phyloP scores from a whole-genome alignment of 1,140 invertebrate genomes.

The Brachystomella parvula region DNA sequence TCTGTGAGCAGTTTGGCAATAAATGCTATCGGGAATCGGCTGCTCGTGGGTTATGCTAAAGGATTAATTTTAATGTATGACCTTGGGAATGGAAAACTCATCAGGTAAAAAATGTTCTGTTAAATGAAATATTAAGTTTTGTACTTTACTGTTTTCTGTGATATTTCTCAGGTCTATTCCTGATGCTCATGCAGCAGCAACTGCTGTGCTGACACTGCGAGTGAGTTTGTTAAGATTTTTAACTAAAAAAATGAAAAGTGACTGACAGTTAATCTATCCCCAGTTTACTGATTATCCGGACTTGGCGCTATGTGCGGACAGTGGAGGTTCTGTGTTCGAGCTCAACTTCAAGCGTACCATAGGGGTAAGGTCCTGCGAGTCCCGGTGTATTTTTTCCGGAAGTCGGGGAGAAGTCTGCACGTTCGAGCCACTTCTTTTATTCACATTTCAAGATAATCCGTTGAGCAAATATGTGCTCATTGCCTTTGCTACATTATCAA shows the following conservation, averaged over 20 bases:
- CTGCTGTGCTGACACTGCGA: conserved; percentile 51
- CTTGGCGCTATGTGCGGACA: conserved; percentile 80
- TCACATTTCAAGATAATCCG: conserved; percentile 58
- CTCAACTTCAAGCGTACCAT: conserved; percentile 81
- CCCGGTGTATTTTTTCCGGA: conserved; percentile 83
- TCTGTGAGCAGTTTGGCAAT: conserved; percentile 76
- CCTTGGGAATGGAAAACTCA: conserved; percentile 53
- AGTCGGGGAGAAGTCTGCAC: conserved; percentile 66
- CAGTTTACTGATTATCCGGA: conserved; percentile 67
- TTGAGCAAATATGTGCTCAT: conserved; percentile 68
- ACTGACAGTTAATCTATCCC: no score
- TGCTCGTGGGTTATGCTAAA: conserved; percentile 78
- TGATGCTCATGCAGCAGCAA: conserved; percentile 50
- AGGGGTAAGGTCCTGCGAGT: conserved; percentile 77
- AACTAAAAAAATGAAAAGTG: no score
- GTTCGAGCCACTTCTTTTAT: conserved; percentile 71
- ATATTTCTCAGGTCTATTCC: conserved; percentile 46
- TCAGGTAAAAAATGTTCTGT: conserved; percentile 21
- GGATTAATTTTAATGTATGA: conserved; percentile 80
- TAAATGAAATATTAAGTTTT: background rate
- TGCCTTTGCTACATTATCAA: conserved; percentile 85
- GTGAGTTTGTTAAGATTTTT: conserved; percentile 38
- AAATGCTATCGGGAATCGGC: conserved; percentile 73
- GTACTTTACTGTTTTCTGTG: conserved; percentile 34
- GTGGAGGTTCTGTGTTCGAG: conserved; percentile 95